phyloP scores from a whole-genome alignment of 2,888 invertebrate species.

The Protophormia terraenovae region DNA sequence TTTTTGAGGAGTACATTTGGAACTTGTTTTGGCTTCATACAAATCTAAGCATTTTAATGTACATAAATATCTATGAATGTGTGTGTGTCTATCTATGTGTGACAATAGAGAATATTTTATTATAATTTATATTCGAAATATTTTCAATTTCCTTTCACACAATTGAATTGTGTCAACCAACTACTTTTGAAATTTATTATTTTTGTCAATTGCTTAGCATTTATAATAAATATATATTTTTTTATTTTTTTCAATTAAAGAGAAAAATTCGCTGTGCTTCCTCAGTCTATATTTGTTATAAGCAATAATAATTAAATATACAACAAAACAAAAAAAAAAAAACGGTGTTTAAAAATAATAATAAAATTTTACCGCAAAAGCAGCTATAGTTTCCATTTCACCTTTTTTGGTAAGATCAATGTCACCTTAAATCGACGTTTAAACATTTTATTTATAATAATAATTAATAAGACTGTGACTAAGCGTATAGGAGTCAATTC shows the following conservation, averaged over 20 bases:
- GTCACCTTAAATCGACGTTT: not conserved
- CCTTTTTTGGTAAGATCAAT: slow-evolving; percentile 66
- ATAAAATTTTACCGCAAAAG: slow-evolving; percentile 43
- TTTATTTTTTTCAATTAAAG: slow-evolving; percentile 12
- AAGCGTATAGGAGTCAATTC: slow-evolving; percentile 13
- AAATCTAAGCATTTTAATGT: too few species aligned
- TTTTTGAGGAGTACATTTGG: too few species aligned
- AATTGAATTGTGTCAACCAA: slow-evolving; percentile 34
- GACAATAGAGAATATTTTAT: not conserved
- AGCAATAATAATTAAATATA: not conserved
- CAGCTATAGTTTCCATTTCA: slow-evolving; percentile 52
- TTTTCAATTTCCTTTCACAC: not conserved
- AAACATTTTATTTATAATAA: too few species aligned
- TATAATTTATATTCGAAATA: not conserved
- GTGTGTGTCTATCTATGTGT: not conserved
- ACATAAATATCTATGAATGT: too few species aligned
- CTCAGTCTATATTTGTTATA: slow-evolving; percentile 13
- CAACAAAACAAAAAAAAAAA: slow-evolving; percentile 10
- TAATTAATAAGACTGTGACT: slow-evolving; percentile 3
- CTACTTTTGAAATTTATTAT: slow-evolving; percentile 15
- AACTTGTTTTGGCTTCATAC: too few species aligned
- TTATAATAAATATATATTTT: not conserved
- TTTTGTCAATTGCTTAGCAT: slow-evolving; percentile 6
- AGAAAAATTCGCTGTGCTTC: slow-evolving; percentile 46
- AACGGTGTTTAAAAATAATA: slow-evolving; percentile 28